A percentile compares a stretch with the other conserved stretches of the same genome.
These are phyloP conservation scores for Melangyna quadrimaculata DNA, from an alignment of 2,888 invertebrate species.

Conservation along the genomic window DNA sequence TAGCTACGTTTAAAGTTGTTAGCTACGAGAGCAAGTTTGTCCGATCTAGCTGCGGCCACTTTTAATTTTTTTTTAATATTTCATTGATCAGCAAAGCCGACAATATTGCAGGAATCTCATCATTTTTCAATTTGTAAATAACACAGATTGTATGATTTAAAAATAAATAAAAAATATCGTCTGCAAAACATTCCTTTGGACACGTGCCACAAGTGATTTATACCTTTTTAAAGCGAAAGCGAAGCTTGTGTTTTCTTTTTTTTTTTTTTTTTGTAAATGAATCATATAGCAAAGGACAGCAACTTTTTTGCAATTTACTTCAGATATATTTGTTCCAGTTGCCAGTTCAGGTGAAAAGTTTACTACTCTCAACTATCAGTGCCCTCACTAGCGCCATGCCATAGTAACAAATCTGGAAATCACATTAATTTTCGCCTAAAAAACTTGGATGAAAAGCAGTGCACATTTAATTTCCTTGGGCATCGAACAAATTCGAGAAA, in stretches of 20 bases:
- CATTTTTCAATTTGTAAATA: conserved; percentile 52
- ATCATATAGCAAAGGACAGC: conserved; percentile 33
- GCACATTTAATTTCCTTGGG: conserved; percentile 65
- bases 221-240: conserved; percentile 49
- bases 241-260: conserved; percentile 9
- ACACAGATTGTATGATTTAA: conserved; percentile 47
- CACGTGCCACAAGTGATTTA: conserved; percentile 64
- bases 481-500: background rate
- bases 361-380: conserved; percentile 32
- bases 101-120: conserved; percentile 49
- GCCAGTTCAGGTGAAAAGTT: conserved; percentile 43
- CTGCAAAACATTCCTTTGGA: conserved; percentile 14
- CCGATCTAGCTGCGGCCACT: too few species aligned
- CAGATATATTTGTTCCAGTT: conserved; percentile 52
- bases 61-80: background rate
- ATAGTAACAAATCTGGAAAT: conserved; percentile 39
- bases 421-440: conserved; percentile 51
- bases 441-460: conserved; percentile 18
- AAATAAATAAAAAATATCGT: conserved; percentile 1
- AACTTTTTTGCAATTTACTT: conserved; percentile 46
- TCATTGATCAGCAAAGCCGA: conserved; percentile 30
- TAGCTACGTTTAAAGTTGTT: too few species aligned
- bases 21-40: too few species aligned
- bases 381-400: background rate
- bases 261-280: conserved; percentile 25